Evolutionary conservation across 2,888 invertebrate genomes (phyloP).

Genomic region (Chloroclystis v-ata): DNA sequence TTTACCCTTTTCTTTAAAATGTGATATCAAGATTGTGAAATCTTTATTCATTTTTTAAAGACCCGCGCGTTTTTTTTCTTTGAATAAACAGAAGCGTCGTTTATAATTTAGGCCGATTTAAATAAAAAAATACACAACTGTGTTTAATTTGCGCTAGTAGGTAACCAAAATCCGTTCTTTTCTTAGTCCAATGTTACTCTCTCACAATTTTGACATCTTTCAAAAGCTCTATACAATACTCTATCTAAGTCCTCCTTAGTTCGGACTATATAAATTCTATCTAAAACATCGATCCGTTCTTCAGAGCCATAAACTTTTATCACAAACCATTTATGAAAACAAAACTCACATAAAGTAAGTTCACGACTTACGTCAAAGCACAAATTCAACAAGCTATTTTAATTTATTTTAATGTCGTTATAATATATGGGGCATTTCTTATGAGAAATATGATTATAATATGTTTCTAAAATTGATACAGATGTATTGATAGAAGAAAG

Average conservation of each 20-base stretch:
- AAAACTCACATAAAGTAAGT: too few species aligned
- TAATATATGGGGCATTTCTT: too few species aligned
- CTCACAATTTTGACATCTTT: constrained; percentile 1
- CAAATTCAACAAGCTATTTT: too few species aligned
- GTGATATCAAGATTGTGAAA: background rate
- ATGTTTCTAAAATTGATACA: too few species aligned
- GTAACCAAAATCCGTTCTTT: too few species aligned
- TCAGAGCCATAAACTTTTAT: constrained; percentile 5
- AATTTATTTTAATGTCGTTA: too few species aligned
- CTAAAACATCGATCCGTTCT: constrained; percentile 9
- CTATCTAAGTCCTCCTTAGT: constrained; percentile 18
- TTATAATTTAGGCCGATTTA: constrained; percentile 6
- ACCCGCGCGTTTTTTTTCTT: too few species aligned
- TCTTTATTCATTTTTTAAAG: too few species aligned
- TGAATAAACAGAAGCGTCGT: background rate
- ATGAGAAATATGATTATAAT: too few species aligned
- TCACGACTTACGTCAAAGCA: too few species aligned
- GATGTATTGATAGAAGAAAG: too few species aligned
- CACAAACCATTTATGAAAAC: background rate
- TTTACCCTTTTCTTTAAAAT: background rate
- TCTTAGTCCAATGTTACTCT: too few species aligned
- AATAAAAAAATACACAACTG: background rate
- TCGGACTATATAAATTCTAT: constrained; percentile 19
- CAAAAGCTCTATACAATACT: constrained; percentile 16
- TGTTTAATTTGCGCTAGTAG: background rate